Conservation (phyloP, 2,113 vertebrate genomes). For the Chascanopsetta lugubris region DNA sequence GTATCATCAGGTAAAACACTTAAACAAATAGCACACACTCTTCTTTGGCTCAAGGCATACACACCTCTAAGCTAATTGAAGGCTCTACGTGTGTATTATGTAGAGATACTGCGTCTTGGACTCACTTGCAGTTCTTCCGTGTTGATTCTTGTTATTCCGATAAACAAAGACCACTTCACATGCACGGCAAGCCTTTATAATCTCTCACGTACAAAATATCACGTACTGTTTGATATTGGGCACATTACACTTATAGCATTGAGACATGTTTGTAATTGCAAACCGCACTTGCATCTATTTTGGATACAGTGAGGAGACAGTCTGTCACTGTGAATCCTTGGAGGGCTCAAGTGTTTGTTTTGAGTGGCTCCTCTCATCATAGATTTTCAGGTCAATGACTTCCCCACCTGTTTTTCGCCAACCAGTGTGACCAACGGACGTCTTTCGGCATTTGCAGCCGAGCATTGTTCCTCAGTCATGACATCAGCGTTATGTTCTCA, state of each 20-base stretch:
- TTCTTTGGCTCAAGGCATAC: too few relatives aligned
- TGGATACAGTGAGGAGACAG: neutral
- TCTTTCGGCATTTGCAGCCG: neutral
- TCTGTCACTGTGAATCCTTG: slow-evolving; percentile 9
- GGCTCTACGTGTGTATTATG: too few relatives aligned
- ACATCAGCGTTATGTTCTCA: neutral
- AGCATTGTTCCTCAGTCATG: neutral
- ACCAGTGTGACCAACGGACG: neutral
- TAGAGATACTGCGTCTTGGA: too few relatives aligned
- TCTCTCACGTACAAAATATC: neutral
- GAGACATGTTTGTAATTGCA: neutral
- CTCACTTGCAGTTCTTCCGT: too few relatives aligned
- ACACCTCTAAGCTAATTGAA: too few relatives aligned
- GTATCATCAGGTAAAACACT: slow-evolving; percentile 81
- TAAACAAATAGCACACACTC: too few relatives aligned
- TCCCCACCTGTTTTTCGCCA: slow-evolving; percentile 8
- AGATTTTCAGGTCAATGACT: slow-evolving; percentile 41
- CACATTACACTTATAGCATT: neutral
- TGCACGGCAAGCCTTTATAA: too few relatives aligned
- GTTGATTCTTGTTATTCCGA: too few relatives aligned
- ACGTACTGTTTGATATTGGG: neutral
- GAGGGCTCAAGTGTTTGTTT: slow-evolving; percentile 25
- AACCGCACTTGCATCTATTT: slow-evolving; percentile 16
- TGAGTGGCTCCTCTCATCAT: slow-evolving; percentile 13
- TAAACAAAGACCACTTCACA: neutral